Evolutionary conservation across 2,888 invertebrate species (phyloP).

Genomic region (Liposcelis brunnea): DNA sequence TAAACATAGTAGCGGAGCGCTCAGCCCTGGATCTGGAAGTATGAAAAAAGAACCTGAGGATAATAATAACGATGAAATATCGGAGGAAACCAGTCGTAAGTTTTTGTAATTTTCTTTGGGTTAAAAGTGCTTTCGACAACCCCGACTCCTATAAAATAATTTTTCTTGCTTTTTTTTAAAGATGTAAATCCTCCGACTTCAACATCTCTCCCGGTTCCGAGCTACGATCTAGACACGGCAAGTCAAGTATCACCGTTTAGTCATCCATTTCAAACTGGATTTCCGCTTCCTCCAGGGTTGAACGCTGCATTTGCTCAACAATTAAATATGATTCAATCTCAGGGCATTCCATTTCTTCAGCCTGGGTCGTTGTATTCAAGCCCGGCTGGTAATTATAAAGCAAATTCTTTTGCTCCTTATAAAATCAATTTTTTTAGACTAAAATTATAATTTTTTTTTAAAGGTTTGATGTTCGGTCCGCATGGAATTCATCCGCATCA

Average conservation of each 20-base stretch:
- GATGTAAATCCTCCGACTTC: not conserved
- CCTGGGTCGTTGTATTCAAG: conserved; percentile 16
- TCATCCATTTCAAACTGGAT: conserved; percentile 3
- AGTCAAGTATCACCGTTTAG: conserved; percentile 2
- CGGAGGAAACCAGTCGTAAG: conserved; percentile 13
- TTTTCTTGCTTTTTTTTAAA: not conserved
- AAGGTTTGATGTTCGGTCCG: conserved; percentile 30
- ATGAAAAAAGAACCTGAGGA: conserved; percentile 21
- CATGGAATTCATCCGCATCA: conserved; percentile 20
- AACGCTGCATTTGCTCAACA: conserved; percentile 8
- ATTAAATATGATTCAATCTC: conserved; percentile 3
- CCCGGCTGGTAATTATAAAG: conserved; percentile 27
- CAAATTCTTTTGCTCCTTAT: not conserved
- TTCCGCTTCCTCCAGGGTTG: conserved; percentile 3
- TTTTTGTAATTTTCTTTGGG: not conserved
- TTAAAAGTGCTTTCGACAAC: too few species aligned
- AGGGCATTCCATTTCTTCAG: conserved; percentile 5
- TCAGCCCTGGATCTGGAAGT: conserved; percentile 22
- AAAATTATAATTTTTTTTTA: conserved; percentile 12
- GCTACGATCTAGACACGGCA: conserved; percentile 11
- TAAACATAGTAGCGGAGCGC: conserved; percentile 45
- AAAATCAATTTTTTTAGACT: not conserved
- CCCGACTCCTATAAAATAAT: too few species aligned
- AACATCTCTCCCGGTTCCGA: conserved; percentile 12
- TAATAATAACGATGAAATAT: conserved; percentile 21